phyloP scores from a whole-genome alignment of 1,140 invertebrate species.

The Ephestia elutella region DNA sequence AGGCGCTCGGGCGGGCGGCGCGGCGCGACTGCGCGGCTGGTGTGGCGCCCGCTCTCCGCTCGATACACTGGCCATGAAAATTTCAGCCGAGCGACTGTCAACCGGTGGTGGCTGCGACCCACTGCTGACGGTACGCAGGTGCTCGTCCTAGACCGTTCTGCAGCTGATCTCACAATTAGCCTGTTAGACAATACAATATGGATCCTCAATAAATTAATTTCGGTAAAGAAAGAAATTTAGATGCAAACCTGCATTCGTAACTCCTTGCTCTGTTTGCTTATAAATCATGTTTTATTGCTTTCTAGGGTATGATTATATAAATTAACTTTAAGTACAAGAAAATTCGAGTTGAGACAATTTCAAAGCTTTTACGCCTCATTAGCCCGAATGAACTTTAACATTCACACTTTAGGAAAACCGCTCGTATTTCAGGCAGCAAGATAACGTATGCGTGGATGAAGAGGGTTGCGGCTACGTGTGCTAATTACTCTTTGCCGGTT shows the following conservation, averaged over 20 bases:
- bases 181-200: too few species aligned
- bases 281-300: too few species aligned
- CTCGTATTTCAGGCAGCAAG: background rate
- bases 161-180: constrained; percentile 4
- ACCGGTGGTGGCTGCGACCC: constrained; percentile 53
- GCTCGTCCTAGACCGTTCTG: constrained; percentile 8
- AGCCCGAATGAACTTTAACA: background rate
- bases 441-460: background rate
- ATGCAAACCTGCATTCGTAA: too few species aligned
- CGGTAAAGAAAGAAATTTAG: too few species aligned
- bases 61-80: constrained; percentile 70
- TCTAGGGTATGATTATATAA: too few species aligned
- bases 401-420: background rate
- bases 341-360: background rate
- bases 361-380: background rate
- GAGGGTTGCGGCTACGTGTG: background rate
- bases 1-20: constrained; percentile 33
- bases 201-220: too few species aligned
- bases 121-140: constrained; percentile 31
- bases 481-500: background rate
- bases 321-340: too few species aligned
- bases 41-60: constrained; percentile 32
- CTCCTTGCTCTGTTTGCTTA: too few species aligned
- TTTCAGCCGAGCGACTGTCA: constrained; percentile 65
- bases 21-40: constrained; percentile 48